Conservation (phyloP, 2,797 vertebrate genomes). For the Sebastes aleutianus region DNA sequence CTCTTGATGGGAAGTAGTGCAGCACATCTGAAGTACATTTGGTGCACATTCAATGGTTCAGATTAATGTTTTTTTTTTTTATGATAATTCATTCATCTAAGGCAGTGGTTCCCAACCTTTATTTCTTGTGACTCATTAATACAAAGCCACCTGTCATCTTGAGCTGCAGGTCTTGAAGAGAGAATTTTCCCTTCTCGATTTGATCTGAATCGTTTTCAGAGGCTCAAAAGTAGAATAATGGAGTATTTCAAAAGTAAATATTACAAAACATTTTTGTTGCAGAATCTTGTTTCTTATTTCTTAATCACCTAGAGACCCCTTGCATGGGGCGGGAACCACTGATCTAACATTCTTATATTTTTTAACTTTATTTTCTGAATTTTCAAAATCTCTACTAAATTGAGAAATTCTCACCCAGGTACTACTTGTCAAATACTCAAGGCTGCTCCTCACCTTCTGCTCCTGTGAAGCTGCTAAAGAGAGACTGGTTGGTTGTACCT, state of each 20-base stretch:
- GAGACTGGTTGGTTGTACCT: neutral
- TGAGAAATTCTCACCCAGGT: neutral
- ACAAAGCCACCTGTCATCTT: neutral
- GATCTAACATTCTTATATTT: too few relatives aligned
- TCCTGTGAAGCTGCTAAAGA: neutral
- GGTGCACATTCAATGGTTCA: too few relatives aligned
- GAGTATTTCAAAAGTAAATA: too few relatives aligned
- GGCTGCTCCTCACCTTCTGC: neutral
- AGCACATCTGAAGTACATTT: neutral
- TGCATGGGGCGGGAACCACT: too few relatives aligned
- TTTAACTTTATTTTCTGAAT: neutral
- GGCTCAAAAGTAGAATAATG: fast-evolving
- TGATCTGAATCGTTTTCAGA: too few relatives aligned
- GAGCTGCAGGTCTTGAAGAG: neutral
- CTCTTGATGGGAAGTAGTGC: neutral
- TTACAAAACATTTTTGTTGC: too few relatives aligned
- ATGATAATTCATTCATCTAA: neutral
- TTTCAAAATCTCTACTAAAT: neutral
- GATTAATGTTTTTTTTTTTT: too few relatives aligned
- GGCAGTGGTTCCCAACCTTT: too few relatives aligned
- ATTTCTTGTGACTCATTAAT: neutral
- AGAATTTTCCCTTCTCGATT: fast-evolving
- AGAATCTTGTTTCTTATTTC: too few relatives aligned
- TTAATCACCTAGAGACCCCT: fast-evolving
- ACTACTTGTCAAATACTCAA: neutral